A percentile compares a stretch with the other conserved stretches of the same genome.
phyloP scores from a whole-genome alignment of 2,113 vertebrate genomes.

The Sphaerodactylus townsendi region DNA sequence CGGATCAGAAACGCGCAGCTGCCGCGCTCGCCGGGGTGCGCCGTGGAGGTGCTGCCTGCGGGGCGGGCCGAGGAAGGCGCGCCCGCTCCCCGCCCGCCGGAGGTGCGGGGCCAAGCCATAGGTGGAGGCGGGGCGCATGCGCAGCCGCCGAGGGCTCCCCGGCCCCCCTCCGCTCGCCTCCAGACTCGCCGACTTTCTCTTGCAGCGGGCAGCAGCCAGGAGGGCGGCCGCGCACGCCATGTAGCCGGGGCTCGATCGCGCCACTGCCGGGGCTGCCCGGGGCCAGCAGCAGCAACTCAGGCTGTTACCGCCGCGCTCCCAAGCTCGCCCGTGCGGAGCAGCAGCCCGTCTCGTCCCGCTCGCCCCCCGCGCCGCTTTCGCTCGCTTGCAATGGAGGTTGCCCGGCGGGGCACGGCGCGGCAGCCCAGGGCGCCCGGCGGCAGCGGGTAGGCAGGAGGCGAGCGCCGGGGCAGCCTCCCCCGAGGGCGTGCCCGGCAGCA shows the following conservation, averaged over 20 bases:
- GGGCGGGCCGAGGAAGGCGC: too few species aligned
- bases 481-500: too few species aligned
- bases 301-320: too few species aligned
- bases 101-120: conserved; percentile 63
- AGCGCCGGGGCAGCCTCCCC: too few species aligned
- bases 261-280: too few species aligned
- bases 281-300: too few species aligned
- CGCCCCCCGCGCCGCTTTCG: conserved; percentile 36
- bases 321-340: too few species aligned
- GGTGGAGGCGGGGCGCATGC: conserved; percentile 84
- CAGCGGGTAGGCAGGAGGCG: conserved; percentile 40
- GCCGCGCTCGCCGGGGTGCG: neutral
- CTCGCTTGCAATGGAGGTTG: conserved; percentile 55
- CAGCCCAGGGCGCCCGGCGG: conserved; percentile 53
- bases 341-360: conserved; percentile 33
- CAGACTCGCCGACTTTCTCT: conserved; percentile 49
- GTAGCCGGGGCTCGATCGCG: neutral
- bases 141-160: conserved; percentile 61
- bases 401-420: conserved; percentile 35
- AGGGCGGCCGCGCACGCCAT: conserved; percentile 4
- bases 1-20: neutral
- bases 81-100: conserved; percentile 5
- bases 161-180: conserved; percentile 1
- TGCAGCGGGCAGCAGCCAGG: conserved; percentile 48
- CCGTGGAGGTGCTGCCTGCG: accelerated